phyloP scores from a whole-genome alignment of 2,888 invertebrate genomes.

The Sminthurinus aureus region DNA sequence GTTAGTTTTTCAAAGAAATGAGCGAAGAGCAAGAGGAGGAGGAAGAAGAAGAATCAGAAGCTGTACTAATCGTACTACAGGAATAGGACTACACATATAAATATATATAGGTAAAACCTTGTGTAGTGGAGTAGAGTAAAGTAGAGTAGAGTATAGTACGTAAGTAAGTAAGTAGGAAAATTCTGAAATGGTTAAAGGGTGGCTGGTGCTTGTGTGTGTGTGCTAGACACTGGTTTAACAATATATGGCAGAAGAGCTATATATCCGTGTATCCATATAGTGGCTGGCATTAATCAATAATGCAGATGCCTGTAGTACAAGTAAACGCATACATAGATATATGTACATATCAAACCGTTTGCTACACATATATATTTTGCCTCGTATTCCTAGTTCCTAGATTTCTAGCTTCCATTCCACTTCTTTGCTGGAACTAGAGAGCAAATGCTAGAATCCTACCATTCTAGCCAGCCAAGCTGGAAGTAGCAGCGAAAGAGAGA shows the following conservation, averaged over 20 bases:
- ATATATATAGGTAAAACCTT: no score
- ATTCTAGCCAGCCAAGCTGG: neutral
- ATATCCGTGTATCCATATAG: neutral
- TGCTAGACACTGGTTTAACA: conserved; percentile 18
- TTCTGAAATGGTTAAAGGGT: neutral
- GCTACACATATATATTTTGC: neutral
- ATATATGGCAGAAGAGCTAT: neutral
- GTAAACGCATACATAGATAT: conserved; percentile 18
- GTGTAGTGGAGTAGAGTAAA: no score
- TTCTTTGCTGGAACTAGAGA: neutral
- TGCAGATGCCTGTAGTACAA: conserved; percentile 33
- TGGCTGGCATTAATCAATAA: conserved; percentile 32
- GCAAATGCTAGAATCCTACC: neutral
- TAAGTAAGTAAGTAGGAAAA: neutral
- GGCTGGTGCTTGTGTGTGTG: neutral
- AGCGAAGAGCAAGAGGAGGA: no score
- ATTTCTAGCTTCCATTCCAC: neutral
- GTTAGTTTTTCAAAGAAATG: no score
- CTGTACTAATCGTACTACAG: neutral
- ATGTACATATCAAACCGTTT: neutral
- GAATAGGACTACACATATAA: neutral
- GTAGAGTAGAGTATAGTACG: neutral
- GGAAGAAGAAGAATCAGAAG: neutral
- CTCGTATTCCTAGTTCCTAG: conserved; percentile 14
- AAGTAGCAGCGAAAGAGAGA: neutral